These are phyloP conservation scores for Trachelus troglodyta DNA, from an alignment of 2,888 invertebrate species.

Conservation along the genomic window DNA sequence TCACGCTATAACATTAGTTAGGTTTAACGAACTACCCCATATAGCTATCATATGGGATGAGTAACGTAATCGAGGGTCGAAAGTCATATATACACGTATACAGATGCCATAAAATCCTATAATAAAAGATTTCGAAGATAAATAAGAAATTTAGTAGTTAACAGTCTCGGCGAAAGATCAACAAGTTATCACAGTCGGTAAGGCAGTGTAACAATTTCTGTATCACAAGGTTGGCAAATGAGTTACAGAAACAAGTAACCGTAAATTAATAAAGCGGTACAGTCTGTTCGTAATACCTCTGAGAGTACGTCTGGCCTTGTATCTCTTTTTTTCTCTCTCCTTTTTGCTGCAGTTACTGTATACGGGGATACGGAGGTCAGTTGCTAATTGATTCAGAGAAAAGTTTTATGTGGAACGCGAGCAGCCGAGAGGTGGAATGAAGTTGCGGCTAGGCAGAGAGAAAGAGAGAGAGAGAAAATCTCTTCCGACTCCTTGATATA, in stretches of 20 bases:
- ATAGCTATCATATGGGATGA: neutral
- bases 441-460: neutral
- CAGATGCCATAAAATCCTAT: neutral
- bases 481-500: neutral
- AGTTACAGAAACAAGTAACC: neutral
- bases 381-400: conserved; percentile 18
- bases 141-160: neutral
- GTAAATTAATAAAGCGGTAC: neutral
- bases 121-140: neutral
- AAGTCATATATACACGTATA: neutral
- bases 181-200: neutral
- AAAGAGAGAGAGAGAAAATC: neutral
- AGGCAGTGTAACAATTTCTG: neutral
- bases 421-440: neutral
- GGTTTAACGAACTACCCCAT: neutral
- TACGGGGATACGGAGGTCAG: conserved; percentile 25
- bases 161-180: neutral
- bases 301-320: neutral
- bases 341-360: conserved; percentile 15
- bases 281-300: neutral
- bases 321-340: neutral
- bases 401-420: conserved; percentile 17
- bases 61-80: neutral
- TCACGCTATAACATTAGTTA: neutral
- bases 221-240: neutral